These are phyloP conservation scores for Aphaenogaster floridana DNA, from an alignment of 1,140 invertebrate genomes.

Conservation along the genomic window DNA sequence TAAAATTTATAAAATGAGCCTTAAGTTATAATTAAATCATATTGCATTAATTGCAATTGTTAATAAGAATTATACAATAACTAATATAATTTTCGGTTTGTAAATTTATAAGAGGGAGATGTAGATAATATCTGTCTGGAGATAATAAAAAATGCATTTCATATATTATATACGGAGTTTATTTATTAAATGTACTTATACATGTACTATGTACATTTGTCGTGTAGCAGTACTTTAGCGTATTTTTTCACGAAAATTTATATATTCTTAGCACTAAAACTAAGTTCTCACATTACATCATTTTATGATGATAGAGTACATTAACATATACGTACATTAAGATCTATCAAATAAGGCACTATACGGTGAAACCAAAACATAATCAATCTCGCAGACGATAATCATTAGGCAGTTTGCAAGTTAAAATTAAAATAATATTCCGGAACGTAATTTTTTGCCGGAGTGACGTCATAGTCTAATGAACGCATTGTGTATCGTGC, in stretches of 20 bases:
- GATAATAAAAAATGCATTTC: background rate
- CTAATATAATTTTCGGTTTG: background rate
- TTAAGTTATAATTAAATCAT: background rate
- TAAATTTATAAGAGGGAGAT: background rate
- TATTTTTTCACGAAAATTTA: background rate
- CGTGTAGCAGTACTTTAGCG: background rate
- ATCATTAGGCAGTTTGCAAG: background rate
- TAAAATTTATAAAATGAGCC: background rate
- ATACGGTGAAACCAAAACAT: conserved; percentile 46
- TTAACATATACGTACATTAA: conserved; percentile 32
- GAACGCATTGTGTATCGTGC: background rate
- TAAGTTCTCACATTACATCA: background rate
- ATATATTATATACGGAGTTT: conserved; percentile 15
- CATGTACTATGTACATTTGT: conserved; percentile 28
- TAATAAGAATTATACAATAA: background rate
- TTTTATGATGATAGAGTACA: background rate
- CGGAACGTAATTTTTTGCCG: background rate
- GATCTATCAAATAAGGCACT: conserved; percentile 41
- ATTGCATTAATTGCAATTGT: background rate
- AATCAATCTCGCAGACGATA: background rate
- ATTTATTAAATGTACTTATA: conserved; percentile 30
- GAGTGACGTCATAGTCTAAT: background rate
- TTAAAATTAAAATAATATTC: conserved; percentile 11
- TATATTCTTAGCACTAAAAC: conserved; percentile 11
- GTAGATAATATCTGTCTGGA: background rate